These are phyloP conservation scores for Cyanoderma ruficeps DNA, from an alignment of 2,113 vertebrate genomes.

Conservation along the genomic window DNA sequence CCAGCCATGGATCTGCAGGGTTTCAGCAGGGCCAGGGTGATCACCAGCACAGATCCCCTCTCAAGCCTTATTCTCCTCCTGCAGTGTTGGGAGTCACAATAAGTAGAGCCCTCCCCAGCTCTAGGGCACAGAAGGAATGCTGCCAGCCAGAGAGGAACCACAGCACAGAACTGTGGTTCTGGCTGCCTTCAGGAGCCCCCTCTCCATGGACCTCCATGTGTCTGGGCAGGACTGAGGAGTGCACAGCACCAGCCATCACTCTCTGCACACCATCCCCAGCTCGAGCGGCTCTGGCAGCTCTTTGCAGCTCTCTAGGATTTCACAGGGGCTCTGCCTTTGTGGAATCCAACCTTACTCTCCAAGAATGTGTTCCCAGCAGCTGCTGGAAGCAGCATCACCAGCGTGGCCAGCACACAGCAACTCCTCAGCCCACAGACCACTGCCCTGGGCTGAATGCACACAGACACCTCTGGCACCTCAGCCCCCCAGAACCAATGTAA, in stretches of 20 bases:
- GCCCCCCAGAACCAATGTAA: rapidly evolving
- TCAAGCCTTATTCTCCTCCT: background rate
- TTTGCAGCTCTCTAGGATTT: background rate
- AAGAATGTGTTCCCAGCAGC: background rate
- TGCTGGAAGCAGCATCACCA: background rate
- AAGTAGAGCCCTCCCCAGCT: background rate
- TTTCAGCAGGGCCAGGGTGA: background rate
- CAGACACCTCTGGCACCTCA: background rate
- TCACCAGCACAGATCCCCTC: background rate
- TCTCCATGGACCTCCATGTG: background rate
- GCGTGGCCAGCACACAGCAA: background rate
- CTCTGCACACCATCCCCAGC: background rate
- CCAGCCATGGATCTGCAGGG: background rate
- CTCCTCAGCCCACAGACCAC: background rate
- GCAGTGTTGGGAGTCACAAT: background rate
- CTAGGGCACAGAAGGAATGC: background rate
- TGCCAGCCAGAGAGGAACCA: background rate
- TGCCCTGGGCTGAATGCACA: background rate
- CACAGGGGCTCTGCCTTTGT: background rate
- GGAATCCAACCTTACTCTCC: background rate
- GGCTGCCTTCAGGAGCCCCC: background rate
- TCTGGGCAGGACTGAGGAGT: background rate
- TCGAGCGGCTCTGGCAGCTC: background rate
- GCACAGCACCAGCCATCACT: background rate
- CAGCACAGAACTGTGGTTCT: background rate